These are phyloP conservation scores for Drosophila ercepeae DNA, from an alignment of 1,140 invertebrate genomes.

Conservation along the genomic window DNA sequence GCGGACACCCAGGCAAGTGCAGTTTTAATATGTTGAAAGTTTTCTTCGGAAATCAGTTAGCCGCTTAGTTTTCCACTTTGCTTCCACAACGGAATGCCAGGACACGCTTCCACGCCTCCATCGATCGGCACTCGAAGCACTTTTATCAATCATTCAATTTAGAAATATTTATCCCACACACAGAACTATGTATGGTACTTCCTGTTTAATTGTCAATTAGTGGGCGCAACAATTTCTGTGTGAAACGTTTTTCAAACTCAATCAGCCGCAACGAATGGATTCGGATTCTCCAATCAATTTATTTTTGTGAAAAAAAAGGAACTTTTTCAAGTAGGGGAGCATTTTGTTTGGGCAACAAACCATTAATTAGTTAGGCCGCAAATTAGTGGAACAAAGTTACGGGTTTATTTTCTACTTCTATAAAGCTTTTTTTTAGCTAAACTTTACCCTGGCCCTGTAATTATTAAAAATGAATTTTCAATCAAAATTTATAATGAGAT, in stretches of 20 bases:
- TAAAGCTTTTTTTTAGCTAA: not conserved
- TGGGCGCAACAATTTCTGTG: conserved; percentile 61
- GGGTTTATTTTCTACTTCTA: conserved; percentile 2
- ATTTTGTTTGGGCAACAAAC: conserved; percentile 24
- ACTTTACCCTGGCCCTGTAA: conserved; percentile 7
- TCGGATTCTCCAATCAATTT: conserved; percentile 61
- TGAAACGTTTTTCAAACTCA: conserved; percentile 47
- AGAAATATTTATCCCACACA: conserved; percentile 13
- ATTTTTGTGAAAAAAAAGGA: conserved; percentile 25
- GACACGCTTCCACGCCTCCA: not conserved
- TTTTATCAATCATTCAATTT: conserved; percentile 80
- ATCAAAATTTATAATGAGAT: conserved; percentile 74
- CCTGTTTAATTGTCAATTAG: conserved; percentile 79
- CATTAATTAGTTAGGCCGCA: conserved; percentile 77
- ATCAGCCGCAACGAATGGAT: conserved; percentile 63
- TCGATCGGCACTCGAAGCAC: conserved; percentile 29
- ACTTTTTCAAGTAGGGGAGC: conserved; percentile 15
- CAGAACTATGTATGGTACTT: conserved; percentile 70
- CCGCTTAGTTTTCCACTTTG: conserved; percentile 57
- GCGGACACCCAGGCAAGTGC: conserved; percentile 62
- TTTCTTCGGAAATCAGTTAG: conserved; percentile 78
- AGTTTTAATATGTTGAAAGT: conserved; percentile 81
- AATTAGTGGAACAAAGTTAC: conserved; percentile 68
- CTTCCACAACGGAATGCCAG: conserved; percentile 1
- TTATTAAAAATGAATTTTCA: conserved; percentile 70